A percentile compares a stretch with the other conserved stretches of the same genome.
phyloP scores from a whole-genome alignment of 2,797 vertebrate genomes.

The Antennarius maculatus region DNA sequence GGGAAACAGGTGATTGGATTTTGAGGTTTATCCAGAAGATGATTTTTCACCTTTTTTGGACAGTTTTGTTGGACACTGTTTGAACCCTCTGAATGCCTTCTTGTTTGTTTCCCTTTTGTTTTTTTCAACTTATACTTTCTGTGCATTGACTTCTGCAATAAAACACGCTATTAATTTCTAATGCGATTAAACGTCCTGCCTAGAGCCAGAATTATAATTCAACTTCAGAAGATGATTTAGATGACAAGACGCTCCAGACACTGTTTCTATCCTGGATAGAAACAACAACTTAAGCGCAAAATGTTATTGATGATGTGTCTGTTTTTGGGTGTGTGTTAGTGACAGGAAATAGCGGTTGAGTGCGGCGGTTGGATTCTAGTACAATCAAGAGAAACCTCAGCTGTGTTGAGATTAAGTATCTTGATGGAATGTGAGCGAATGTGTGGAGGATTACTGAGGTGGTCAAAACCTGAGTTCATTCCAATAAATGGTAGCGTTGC shows the following conservation, averaged over 20 bases:
- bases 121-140: conserved; percentile 17
- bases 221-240: conserved; percentile 59
- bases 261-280: conserved; percentile 51
- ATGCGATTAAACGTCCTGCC: conserved; percentile 45
- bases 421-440: conserved; percentile 29
- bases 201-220: conserved; percentile 56
- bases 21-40: too few species aligned
- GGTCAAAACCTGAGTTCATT: conserved; percentile 44
- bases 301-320: conserved; percentile 61
- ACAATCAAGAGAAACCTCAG: conserved; percentile 59
- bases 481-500: conserved; percentile 57
- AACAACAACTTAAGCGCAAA: conserved; percentile 53
- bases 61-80: too few species aligned
- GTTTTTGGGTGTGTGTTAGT: conserved; percentile 64
- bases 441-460: conserved; percentile 39
- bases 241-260: conserved; percentile 51
- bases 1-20: too few species aligned
- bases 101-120: not conserved
- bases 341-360: conserved; percentile 59
- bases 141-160: conserved; percentile 32
- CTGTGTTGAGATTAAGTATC: conserved; percentile 47
- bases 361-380: conserved; percentile 43
- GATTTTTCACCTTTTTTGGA: too few species aligned
- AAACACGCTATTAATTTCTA: conserved; percentile 52
- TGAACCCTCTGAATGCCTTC: too few species aligned